Conservation (phyloP, 2,113 vertebrate genomes). For the Heterocephalus glaber region DNA sequence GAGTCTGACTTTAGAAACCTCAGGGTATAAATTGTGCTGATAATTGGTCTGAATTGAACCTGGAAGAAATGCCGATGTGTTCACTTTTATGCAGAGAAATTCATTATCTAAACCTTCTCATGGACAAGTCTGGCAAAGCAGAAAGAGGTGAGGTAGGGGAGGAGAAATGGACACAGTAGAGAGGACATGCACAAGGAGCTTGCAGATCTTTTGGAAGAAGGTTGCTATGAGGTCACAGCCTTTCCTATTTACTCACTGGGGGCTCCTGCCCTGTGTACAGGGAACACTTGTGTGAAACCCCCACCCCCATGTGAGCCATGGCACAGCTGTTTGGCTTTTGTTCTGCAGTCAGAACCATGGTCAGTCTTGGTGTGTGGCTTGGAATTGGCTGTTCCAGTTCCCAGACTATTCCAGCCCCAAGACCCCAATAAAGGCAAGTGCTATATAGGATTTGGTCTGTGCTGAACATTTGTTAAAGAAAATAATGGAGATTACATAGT, state of each 20-base stretch:
- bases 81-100: constrained; percentile 67
- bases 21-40: constrained; percentile 78
- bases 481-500: constrained; percentile 23
- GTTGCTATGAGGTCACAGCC: neutral
- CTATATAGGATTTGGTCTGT: neutral
- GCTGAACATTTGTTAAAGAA: constrained; percentile 24
- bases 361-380: neutral
- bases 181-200: neutral
- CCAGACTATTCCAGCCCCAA: neutral
- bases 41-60: constrained; percentile 83
- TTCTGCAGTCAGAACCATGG: neutral
- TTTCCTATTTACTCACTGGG: constrained; percentile 22
- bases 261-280: neutral
- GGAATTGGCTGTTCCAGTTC: neutral
- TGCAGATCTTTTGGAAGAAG: constrained; percentile 1
- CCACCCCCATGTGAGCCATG: neutral
- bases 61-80: constrained; percentile 83
- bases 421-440: neutral
- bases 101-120: constrained; percentile 70
- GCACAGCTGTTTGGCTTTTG: neutral
- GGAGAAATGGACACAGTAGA: constrained; percentile 15
- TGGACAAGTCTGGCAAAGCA: constrained; percentile 18
- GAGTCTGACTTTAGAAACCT: constrained; percentile 83
- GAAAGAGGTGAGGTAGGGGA: constrained; percentile 16
- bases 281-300: neutral